Conservation (phyloP, 2,888 invertebrate genomes). For the Pardosa pseudoannulata region DNA sequence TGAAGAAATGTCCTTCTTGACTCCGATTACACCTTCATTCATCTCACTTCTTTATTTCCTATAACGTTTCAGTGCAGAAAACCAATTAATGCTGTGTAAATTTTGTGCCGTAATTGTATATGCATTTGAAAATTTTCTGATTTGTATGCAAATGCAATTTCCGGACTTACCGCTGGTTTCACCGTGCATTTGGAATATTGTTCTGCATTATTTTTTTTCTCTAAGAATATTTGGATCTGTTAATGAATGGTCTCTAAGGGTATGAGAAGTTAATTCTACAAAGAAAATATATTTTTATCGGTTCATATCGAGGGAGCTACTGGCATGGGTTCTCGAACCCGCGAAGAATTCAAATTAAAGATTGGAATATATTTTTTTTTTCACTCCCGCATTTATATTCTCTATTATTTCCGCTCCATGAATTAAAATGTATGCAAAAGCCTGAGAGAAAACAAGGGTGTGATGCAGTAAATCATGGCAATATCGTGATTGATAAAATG, state of each 20-base stretch:
- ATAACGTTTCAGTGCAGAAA: neutral
- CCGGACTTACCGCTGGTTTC: neutral
- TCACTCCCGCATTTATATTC: no score
- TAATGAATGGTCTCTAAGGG: neutral
- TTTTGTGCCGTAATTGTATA: constrained; percentile 6
- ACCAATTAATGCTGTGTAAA: constrained; percentile 10
- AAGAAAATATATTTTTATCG: constrained; percentile 1
- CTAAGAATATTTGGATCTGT: neutral
- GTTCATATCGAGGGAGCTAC: neutral
- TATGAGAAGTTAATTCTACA: neutral
- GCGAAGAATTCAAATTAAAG: neutral
- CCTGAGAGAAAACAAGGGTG: no score
- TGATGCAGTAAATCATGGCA: no score
- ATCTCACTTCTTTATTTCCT: neutral
- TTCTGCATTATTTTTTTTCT: neutral
- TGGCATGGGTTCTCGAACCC: neutral
- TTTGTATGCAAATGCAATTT: constrained; percentile 19
- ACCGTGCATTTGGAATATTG: constrained; percentile 6
- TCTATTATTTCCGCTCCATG: no score
- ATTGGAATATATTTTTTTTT: neutral
- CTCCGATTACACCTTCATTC: neutral
- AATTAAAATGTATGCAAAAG: no score
- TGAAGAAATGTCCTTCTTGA: neutral
- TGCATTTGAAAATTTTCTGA: constrained; percentile 17
- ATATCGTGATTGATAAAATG: no score